Conservation (phyloP, 2,888 invertebrate genomes). For the Ptilodon capucinus region DNA sequence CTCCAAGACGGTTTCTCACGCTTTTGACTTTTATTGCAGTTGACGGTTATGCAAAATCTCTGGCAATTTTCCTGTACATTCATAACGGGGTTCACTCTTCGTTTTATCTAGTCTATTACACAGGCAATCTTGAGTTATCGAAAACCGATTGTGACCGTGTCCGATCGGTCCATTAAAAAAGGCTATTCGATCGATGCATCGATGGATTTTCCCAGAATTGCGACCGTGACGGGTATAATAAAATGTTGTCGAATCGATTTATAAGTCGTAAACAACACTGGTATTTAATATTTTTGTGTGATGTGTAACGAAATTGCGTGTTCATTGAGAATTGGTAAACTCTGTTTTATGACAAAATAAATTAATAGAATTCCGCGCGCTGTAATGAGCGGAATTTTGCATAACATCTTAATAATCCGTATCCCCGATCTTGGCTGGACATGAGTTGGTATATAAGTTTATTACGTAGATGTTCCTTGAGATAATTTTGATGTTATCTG, state of each 20-base stretch:
- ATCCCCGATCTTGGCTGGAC: too few relatives aligned
- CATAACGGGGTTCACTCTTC: slow-evolving; percentile 18
- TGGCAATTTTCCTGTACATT: slow-evolving; percentile 13
- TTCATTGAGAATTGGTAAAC: neutral
- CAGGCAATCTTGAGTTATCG: slow-evolving; percentile 11
- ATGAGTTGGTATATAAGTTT: too few relatives aligned
- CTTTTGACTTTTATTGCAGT: slow-evolving; percentile 12
- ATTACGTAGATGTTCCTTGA: too few relatives aligned
- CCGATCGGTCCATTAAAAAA: slow-evolving; percentile 14
- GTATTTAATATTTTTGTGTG: neutral
- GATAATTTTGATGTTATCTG: too few relatives aligned
- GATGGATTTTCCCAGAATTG: slow-evolving; percentile 1
- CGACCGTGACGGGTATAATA: slow-evolving; percentile 5
- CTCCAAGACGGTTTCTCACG: slow-evolving; percentile 16
- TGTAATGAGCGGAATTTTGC: too few relatives aligned
- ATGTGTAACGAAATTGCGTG: neutral
- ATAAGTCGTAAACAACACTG: neutral
- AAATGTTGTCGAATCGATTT: slow-evolving; percentile 1
- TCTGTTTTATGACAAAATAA: neutral
- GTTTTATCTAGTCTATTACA: slow-evolving; percentile 13
- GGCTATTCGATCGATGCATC: slow-evolving; percentile 11
- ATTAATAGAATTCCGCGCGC: neutral
- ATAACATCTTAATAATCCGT: too few relatives aligned
- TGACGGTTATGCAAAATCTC: slow-evolving; percentile 12
- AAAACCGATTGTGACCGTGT: slow-evolving; percentile 4